Base-by-base conservation (phyloP, 2,797 vertebrate species). In the Buphagus erythrorhynchus region DNA sequence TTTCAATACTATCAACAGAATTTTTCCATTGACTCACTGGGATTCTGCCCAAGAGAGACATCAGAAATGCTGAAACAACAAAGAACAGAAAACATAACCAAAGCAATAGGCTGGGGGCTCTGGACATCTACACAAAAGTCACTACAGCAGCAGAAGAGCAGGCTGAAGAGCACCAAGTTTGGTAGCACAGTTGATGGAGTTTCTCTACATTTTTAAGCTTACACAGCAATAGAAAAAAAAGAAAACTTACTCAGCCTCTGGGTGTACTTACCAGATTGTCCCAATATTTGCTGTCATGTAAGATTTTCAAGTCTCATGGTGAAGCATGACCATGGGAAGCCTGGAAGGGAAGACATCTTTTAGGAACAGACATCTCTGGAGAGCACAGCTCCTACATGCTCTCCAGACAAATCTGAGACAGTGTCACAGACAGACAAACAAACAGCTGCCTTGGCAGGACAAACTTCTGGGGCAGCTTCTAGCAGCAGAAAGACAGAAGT, bases 1-100 rank as follows among this genome's bases (percentile, higher is more conserved):
- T 89, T 82, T 57, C 25, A 85, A 3, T 68, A 25, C 3, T 36
- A 36, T 67, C 74, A 59, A 31, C 48, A 40, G 25, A 43, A 33
- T 62, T 91, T 93, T 94, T 92, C 86, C 80, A 82, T 71, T 87
- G 57, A 57, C 67, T 94, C 68, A 62, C 10, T 77, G 71, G 75
- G 65, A 80, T 82, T 79, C 71, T 87, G 4, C 45, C 48, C 69
- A 73, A 71, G 35, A 51, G 31, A 66, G 29, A 52, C 21, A 85
- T 67, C 62, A 91, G 75, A 93, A 90, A 43, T 29, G 36, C 62
- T 76, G 80, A 49, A 88, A 79, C 4, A 57, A 21, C 61, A 38
- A 67, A 43, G 48, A 92, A 33, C 24, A 43, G 40, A 82, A 92
- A 88, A 52, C 10, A 33, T 13, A 36, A 52, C 59, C 2, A 3